Conservation (phyloP, 2,888 invertebrate species). For the Plebejus melissa region DNA sequence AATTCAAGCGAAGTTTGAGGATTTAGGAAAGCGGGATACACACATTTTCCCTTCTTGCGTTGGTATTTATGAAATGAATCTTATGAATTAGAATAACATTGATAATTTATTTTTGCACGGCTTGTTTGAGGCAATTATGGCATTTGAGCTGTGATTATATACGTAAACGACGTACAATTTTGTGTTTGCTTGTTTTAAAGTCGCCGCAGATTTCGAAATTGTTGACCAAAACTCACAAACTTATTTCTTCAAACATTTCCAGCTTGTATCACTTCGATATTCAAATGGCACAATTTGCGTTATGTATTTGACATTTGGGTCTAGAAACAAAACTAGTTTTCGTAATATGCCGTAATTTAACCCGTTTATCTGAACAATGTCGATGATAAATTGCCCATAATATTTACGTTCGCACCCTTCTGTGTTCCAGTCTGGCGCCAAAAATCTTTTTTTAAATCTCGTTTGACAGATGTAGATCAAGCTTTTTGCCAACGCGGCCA, state of each 20-base stretch:
- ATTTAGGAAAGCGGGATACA: not conserved
- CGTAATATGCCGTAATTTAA: slow-evolving; percentile 8
- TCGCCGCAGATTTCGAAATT: not conserved
- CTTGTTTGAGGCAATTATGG: no score
- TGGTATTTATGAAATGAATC: not conserved
- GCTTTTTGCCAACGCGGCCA: slow-evolving; percentile 51
- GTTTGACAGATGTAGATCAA: slow-evolving; percentile 71
- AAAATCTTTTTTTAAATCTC: slow-evolving; percentile 65
- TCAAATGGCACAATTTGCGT: not conserved
- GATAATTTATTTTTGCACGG: no score
- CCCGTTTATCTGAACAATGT: slow-evolving; percentile 9
- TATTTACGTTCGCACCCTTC: slow-evolving; percentile 53
- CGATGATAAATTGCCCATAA: slow-evolving; percentile 26
- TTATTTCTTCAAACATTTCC: not conserved
- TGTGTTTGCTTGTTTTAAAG: not conserved
- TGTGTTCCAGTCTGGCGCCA: slow-evolving; percentile 53
- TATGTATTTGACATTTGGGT: slow-evolving; percentile 13
- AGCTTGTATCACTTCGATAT: not conserved
- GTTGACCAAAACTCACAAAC: not conserved
- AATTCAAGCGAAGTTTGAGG: not conserved
- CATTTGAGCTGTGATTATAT: no score
- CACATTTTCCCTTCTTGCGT: not conserved
- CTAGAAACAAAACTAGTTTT: slow-evolving; percentile 18
- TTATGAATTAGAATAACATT: not conserved
- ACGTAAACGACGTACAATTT: not conserved